Conservation (phyloP, 2,113 vertebrate species). For the Bubo blakistoni region DNA sequence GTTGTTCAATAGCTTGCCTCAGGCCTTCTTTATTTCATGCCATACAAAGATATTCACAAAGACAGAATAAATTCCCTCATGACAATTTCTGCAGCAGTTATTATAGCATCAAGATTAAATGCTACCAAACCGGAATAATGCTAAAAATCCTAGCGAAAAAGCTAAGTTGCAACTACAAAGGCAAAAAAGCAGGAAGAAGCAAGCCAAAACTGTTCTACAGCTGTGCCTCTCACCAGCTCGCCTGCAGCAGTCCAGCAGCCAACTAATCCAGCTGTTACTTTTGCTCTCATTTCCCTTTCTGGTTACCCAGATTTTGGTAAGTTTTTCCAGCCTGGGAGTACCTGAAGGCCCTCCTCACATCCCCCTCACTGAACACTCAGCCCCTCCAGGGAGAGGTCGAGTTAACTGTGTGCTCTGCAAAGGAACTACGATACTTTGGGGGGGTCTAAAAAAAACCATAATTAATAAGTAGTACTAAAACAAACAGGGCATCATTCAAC, state of each 20-base stretch:
- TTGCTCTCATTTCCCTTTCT: neutral
- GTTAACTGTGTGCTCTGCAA: neutral
- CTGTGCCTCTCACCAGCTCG: neutral
- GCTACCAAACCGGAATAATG: neutral
- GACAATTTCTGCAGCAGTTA: neutral
- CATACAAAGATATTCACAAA: neutral
- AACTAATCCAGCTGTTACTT: neutral
- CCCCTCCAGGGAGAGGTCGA: neutral
- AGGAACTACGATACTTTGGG: neutral
- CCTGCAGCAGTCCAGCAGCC: neutral
- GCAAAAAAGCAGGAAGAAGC: neutral
- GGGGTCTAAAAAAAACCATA: neutral
- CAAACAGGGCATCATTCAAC: neutral
- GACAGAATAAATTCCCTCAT: neutral
- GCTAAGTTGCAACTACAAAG: neutral
- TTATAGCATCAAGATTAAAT: constrained; percentile 8
- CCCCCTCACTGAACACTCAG: neutral
- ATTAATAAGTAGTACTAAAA: neutral
- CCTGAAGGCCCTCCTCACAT: neutral
- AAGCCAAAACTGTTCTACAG: neutral
- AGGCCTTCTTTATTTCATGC: constrained; percentile 26
- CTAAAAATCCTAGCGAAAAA: neutral
- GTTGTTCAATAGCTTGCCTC: neutral
- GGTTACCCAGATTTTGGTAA: neutral
- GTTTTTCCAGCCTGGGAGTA: neutral